Evolutionary conservation across 2,113 vertebrate genomes (phyloP), one percentile per base, ranked within the genome.

Genomic region (Tretioscincus oriximinensis): DNA sequence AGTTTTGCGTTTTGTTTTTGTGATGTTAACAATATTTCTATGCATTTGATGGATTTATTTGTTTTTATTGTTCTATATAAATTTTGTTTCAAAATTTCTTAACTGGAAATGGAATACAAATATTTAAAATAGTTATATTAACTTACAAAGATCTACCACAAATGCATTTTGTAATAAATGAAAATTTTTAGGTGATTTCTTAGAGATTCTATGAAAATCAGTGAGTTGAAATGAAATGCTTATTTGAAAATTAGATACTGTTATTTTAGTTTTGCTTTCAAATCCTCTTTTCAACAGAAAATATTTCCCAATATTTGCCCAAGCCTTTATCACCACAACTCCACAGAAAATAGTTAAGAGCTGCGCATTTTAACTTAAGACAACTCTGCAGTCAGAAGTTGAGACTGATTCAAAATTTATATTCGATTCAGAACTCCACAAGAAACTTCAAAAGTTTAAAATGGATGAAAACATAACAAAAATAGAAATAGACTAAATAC

Each of bases 401-500:
- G 35, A 2, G 35, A 12, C 58, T 35, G 35, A 20, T 35, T 78
- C 29, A 69, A 22, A 66, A 73, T 72, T 69, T 73, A 65, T 49
- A 28, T 8, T 69, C 26, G 29, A 31, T 80, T 80, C 78, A 80
- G 49, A 60, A 45, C 22, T 24, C 41, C n/a, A 35, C 22, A n/a
- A 70, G 24, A 45, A 80, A 35, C 22, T 54, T 51, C 35, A 79
- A 61, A 79, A 31, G 35, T 69, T 18, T 7, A 70, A 70, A 70
- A 60, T 58, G 11, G 29, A 35, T 22, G 64, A 11, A 41, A 41
- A 80, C 58, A 65, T 31, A 73, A 14, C 29, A 16, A 11, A 54
- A 81, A 64, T 35, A 81, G 79, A 73, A 81, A 81, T 54, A 81
- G 79, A 81, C 79, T 81, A 81, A 81, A 81, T 73, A 81, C 76